Evolutionary conservation across 2,113 vertebrate genomes (phyloP).

Genomic region (Corynorhinus townsendii): DNA sequence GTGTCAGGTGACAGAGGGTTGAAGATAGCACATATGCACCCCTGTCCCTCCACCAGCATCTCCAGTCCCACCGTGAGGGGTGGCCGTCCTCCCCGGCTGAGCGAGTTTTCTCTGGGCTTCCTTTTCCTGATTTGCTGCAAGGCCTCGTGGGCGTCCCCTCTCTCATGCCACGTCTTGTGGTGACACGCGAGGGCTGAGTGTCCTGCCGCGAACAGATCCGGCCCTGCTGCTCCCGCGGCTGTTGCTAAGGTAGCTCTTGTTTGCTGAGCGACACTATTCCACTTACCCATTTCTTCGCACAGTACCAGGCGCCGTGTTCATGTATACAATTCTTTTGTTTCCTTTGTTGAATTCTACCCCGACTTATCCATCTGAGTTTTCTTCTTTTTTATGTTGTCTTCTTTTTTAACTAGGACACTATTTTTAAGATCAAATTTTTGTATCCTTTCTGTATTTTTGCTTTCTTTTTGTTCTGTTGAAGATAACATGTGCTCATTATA

Average conservation of each 20-base stretch:
- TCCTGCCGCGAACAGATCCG: background rate
- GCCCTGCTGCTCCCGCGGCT: background rate
- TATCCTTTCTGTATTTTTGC: background rate
- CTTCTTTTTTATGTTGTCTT: background rate
- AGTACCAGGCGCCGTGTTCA: no score
- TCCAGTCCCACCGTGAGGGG: background rate
- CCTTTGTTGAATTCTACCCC: background rate
- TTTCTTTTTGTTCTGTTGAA: background rate
- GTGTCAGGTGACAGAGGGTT: background rate
- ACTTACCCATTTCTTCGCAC: background rate
- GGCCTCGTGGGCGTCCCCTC: background rate
- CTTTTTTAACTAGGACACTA: background rate
- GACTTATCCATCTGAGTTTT: background rate
- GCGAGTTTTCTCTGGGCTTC: background rate
- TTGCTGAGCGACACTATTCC: background rate
- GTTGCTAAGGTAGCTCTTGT: background rate
- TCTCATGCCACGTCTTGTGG: background rate
- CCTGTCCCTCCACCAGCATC: background rate
- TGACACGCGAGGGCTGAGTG: background rate
- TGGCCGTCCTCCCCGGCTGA: background rate
- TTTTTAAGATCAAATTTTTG: background rate
- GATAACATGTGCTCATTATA: background rate
- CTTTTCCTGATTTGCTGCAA: background rate
- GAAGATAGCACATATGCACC: rapidly evolving
- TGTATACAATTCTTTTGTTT: background rate